Percentiles rank a stretch among this genome's conserved stretches.
Evolutionary conservation across 1,140 invertebrate genomes (phyloP).

Genomic region (Drosophila funebris): DNA sequence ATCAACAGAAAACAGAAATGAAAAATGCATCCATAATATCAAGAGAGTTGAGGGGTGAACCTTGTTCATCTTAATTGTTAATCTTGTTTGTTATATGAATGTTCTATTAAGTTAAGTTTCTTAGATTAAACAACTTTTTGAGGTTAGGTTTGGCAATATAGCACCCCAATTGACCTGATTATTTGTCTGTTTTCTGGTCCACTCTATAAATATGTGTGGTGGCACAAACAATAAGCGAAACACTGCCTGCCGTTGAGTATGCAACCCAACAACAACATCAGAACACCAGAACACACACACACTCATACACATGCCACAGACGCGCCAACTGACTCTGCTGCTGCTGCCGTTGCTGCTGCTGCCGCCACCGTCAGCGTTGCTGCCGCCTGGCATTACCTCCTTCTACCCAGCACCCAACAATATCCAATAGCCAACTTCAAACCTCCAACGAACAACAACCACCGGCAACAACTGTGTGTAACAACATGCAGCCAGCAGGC

Average conservation of each 20-base stretch:
- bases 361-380: background rate
- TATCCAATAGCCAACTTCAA: slow-evolving; percentile 21
- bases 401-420: slow-evolving; percentile 4
- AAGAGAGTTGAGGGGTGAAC: slow-evolving; percentile 51
- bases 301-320: slow-evolving; percentile 11
- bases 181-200: slow-evolving; percentile 58
- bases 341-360: background rate
- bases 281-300: slow-evolving; percentile 45
- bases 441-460: slow-evolving; percentile 30
- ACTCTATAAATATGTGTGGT: slow-evolving; percentile 71
- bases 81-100: background rate
- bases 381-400: no score
- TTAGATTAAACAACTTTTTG: background rate
- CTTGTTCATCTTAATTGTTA: slow-evolving; percentile 32
- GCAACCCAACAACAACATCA: no score
- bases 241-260: slow-evolving; percentile 36
- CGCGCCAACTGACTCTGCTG: slow-evolving; percentile 23
- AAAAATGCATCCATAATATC: slow-evolving; percentile 31
- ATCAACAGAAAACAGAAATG: slow-evolving; percentile 59
- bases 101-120: background rate
- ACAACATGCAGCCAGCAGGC: slow-evolving; percentile 9
- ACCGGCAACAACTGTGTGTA: slow-evolving; percentile 41
- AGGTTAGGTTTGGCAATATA: slow-evolving; percentile 6
- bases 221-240: slow-evolving; percentile 55
- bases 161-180: slow-evolving; percentile 66